A percentile compares a stretch with the other conserved stretches of the same genome.
Evolutionary conservation across 2,888 invertebrate genomes (phyloP).

Genomic region (Drosophila ochracea): DNA sequence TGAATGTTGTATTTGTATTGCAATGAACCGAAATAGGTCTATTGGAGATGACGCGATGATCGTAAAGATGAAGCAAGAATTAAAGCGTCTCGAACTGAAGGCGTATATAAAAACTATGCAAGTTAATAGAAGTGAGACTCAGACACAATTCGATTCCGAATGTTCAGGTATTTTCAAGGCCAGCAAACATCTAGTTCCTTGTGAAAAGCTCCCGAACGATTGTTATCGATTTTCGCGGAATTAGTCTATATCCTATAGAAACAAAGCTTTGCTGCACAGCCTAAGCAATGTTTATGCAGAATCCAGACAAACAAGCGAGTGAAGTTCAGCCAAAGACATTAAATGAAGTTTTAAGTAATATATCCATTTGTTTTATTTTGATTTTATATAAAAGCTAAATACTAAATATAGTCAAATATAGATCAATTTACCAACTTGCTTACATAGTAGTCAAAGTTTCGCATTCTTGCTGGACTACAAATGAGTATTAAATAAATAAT

Average conservation of each 20-base stretch:
- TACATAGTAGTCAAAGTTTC: constrained; percentile 19
- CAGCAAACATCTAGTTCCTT: constrained; percentile 11
- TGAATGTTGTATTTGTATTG: constrained; percentile 44
- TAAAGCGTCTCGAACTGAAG: constrained; percentile 46
- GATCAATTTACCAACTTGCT: constrained; percentile 16
- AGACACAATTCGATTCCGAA: not conserved
- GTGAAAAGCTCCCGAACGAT: not conserved
- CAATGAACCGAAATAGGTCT: constrained; percentile 11
- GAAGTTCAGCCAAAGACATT: not conserved
- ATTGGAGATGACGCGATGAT: constrained; percentile 42
- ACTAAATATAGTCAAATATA: constrained; percentile 21
- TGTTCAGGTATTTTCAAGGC: not conserved
- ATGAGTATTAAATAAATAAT: constrained; percentile 40
- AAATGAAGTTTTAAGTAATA: constrained; percentile 9
- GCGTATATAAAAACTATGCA: constrained; percentile 39
- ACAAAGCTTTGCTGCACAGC: constrained; percentile 26
- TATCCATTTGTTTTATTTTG: constrained; percentile 28
- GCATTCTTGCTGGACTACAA: not conserved
- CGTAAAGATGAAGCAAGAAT: constrained; percentile 39
- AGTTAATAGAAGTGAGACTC: not conserved
- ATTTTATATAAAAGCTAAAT: constrained; percentile 19
- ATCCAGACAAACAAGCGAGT: not conserved
- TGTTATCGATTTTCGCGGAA: constrained; percentile 6
- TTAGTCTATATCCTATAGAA: constrained; percentile 10
- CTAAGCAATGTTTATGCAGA: constrained; percentile 14